phyloP scores from a whole-genome alignment of 2,888 invertebrate species.

The Epistrophe grossulariae region DNA sequence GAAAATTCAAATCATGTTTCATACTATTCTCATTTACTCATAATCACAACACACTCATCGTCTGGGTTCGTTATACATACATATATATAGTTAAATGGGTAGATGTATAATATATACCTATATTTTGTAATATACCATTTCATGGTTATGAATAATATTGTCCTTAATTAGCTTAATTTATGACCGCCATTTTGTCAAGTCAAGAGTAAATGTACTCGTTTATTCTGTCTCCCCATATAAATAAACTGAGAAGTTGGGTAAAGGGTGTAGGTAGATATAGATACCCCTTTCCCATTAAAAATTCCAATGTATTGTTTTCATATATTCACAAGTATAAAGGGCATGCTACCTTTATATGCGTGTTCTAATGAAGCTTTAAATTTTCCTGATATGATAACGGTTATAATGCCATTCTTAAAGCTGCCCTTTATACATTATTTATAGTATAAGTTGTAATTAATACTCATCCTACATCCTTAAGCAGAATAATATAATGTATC shows the following conservation, averaged over 20 bases:
- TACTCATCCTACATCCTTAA: constrained; percentile 9
- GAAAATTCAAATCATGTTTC: constrained; percentile 66
- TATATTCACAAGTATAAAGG: constrained; percentile 21
- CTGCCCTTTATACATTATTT: not conserved
- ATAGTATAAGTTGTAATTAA: constrained; percentile 4
- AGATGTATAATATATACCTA: not conserved
- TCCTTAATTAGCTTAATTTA: constrained; percentile 75
- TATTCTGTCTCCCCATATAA: constrained; percentile 5
- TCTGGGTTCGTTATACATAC: not conserved
- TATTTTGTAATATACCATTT: constrained; percentile 47
- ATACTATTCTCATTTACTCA: constrained; percentile 56
- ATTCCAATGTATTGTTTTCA: constrained; percentile 53
- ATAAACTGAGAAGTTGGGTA: no score
- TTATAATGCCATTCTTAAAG: constrained; percentile 3
- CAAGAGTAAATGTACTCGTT: constrained; percentile 44
- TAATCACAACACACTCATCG: constrained; percentile 55
- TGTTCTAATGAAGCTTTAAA: constrained; percentile 64
- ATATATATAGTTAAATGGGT: not conserved
- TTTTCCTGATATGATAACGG: constrained; percentile 1
- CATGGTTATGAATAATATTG: constrained; percentile 75
- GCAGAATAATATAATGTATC: constrained; percentile 1
- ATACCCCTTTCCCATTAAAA: not conserved
- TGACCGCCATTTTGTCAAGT: constrained; percentile 72
- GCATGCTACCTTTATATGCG: constrained; percentile 29
- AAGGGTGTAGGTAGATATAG: not conserved